A percentile compares a stretch with the other conserved stretches of the same genome.
Evolutionary conservation across 2,888 invertebrate genomes (phyloP).

Genomic region (Apamea crenata): DNA sequence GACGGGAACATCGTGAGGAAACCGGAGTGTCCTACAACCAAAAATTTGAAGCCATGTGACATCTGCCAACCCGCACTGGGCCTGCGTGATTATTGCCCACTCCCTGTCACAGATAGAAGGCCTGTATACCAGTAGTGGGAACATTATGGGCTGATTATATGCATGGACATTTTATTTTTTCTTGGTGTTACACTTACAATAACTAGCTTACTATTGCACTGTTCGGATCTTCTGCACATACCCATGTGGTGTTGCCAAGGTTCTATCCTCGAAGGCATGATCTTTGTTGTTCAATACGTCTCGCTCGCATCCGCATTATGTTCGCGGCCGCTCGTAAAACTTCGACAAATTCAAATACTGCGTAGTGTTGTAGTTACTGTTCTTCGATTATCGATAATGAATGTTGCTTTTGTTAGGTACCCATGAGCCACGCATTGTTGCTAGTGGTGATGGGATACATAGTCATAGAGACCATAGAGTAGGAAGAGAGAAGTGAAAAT

Average conservation of each 20-base stretch:
- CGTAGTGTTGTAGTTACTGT: constrained; percentile 41
- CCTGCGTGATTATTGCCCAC: not conserved
- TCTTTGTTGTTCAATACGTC: constrained; percentile 72
- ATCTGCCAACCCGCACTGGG: not conserved
- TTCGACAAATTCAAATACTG: constrained; percentile 68
- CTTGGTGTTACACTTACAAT: not conserved
- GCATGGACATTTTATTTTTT: not conserved
- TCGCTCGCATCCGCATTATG: constrained; percentile 64
- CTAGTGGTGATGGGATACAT: not conserved
- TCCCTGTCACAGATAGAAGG: not conserved
- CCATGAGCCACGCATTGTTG: not conserved
- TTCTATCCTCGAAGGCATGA: constrained; percentile 70
- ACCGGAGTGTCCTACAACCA: not conserved
- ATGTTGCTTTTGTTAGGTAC: not conserved
- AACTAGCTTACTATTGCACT: not conserved
- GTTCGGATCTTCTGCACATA: constrained; percentile 27
- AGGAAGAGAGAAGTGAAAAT: not conserved
- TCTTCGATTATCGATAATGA: constrained; percentile 14
- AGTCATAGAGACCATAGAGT: too few species aligned
- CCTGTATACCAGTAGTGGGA: not conserved
- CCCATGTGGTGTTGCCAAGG: constrained; percentile 26
- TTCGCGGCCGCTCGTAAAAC: constrained; percentile 65
- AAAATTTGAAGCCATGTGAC: too few species aligned
- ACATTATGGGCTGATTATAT: too few species aligned
- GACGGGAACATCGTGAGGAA: not conserved